Percentiles rank a stretch among this genome's conserved stretches.
These are phyloP conservation scores for Pipra filicauda DNA, from an alignment of 2,113 vertebrate genomes.

Conservation along the genomic window DNA sequence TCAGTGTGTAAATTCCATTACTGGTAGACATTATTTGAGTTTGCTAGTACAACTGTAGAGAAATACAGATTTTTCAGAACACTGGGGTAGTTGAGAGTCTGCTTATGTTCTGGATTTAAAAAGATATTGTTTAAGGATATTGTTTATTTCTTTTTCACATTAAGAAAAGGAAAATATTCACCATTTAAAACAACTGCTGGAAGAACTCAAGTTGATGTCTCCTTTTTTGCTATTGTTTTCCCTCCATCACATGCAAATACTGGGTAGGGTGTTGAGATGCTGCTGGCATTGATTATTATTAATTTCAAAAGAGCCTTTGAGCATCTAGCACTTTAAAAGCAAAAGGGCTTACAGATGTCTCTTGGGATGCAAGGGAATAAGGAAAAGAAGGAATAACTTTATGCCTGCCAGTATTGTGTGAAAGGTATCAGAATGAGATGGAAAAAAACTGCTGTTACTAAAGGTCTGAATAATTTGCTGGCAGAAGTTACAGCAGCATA, in stretches of 20 bases:
- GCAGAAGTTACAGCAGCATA: neutral
- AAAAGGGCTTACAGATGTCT: conserved; percentile 46
- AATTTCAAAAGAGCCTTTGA: conserved; percentile 61
- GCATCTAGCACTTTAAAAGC: conserved; percentile 50
- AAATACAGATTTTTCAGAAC: conserved; percentile 32
- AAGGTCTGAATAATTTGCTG: conserved; percentile 34
- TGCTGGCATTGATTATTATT: conserved; percentile 65
- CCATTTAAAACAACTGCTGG: conserved; percentile 63
- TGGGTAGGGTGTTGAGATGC: conserved; percentile 59
- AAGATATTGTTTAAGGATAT: conserved; percentile 55
- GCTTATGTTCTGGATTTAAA: conserved; percentile 61
- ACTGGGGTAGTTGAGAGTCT: conserved; percentile 51
- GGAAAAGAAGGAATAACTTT: conserved; percentile 35
- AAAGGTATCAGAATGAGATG: conserved; percentile 53
- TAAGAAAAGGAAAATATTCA: conserved; percentile 59
- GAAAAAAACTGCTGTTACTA: neutral
- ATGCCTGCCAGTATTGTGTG: conserved; percentile 54
- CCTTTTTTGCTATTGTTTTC: conserved; percentile 65
- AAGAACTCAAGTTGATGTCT: conserved; percentile 57
- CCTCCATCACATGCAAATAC: conserved; percentile 47
- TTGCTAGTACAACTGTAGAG: conserved; percentile 17
- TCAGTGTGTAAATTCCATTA: conserved; percentile 25
- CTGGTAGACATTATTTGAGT: conserved; percentile 16
- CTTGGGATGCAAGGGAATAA: conserved; percentile 20
- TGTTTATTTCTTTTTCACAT: conserved; percentile 67